phyloP scores from a whole-genome alignment of 92 coral and sea anemone genomes.

The Actinostola sp. region DNA sequence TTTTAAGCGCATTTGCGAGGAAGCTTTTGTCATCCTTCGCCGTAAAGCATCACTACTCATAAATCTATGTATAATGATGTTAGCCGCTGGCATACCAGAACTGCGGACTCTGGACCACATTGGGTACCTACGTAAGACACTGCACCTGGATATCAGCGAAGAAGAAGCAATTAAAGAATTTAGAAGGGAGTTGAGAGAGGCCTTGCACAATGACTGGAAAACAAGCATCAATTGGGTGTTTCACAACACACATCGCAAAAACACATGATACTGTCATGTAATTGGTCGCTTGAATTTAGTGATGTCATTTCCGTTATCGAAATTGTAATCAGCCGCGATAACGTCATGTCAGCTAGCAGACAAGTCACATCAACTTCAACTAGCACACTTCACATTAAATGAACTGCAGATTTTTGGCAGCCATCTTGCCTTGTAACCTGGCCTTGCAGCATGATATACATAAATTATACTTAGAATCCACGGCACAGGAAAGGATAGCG shows the following conservation, averaged over 20 bases:
- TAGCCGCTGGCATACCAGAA: slow-evolving; percentile 96
- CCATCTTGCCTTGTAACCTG: too few relatives aligned
- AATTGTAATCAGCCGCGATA: too few relatives aligned
- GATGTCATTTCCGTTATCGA: too few relatives aligned
- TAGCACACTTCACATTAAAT: too few relatives aligned
- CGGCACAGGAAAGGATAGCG: too few relatives aligned
- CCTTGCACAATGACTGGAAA: slow-evolving; percentile 80
- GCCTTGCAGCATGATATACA: too few relatives aligned
- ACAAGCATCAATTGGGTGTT: slow-evolving; percentile 84
- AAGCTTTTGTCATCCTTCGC: slow-evolving; percentile 81
- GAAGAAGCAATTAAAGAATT: slow-evolving; percentile 73
- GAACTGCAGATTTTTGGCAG: too few relatives aligned
- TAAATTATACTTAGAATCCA: too few relatives aligned
- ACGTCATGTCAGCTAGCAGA: too few relatives aligned
- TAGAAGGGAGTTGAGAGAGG: slow-evolving; percentile 79
- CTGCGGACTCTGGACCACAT: slow-evolving; percentile 84
- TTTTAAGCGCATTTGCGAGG: slow-evolving; percentile 77
- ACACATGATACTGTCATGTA: too few relatives aligned
- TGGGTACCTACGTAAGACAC: slow-evolving; percentile 81
- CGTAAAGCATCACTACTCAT: slow-evolving; percentile 81
- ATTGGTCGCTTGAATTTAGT: too few relatives aligned
- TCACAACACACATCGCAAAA: slow-evolving; percentile 46
- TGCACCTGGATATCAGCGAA: slow-evolving; percentile 71
- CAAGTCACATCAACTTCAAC: too few relatives aligned
- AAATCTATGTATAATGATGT: slow-evolving; percentile 94